Conservation (phyloP, 2,113 vertebrate species). For the Girardinichthys multiradiatus region DNA sequence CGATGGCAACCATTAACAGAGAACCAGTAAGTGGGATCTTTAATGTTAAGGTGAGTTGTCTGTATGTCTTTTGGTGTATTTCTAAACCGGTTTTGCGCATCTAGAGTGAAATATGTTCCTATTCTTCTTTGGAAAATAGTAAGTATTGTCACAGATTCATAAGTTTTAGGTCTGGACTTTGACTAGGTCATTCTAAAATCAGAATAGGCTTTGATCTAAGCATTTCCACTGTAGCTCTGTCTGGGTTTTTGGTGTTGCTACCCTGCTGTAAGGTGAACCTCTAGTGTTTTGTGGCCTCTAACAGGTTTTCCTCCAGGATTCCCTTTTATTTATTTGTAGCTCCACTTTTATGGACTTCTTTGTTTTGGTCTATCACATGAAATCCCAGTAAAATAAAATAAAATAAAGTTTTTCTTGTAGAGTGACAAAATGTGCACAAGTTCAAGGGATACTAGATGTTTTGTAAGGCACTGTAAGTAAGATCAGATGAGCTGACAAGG, state of each 20-base stretch:
- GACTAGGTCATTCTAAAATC: background rate
- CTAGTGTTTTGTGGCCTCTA: background rate
- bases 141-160: background rate
- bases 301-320: background rate
- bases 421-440: background rate
- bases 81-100: background rate
- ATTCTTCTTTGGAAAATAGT: background rate
- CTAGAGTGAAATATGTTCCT: too few relatives aligned
- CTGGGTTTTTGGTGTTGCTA: background rate
- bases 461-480: too few relatives aligned
- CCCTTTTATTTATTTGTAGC: background rate
- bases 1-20: too few relatives aligned
- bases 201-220: too few relatives aligned
- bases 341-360: too few relatives aligned
- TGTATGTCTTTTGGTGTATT: background rate
- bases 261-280: background rate
- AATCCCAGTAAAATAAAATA: background rate
- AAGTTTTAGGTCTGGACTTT: background rate
- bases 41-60: too few relatives aligned
- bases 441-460: background rate
- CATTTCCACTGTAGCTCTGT: too few relatives aligned
- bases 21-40: too few relatives aligned
- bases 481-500: too few relatives aligned
- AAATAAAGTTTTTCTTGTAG: background rate
- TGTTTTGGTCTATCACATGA: background rate